These are phyloP conservation scores for Baronia brevicornis DNA, from an alignment of 2,888 invertebrate species.

Conservation along the genomic window DNA sequence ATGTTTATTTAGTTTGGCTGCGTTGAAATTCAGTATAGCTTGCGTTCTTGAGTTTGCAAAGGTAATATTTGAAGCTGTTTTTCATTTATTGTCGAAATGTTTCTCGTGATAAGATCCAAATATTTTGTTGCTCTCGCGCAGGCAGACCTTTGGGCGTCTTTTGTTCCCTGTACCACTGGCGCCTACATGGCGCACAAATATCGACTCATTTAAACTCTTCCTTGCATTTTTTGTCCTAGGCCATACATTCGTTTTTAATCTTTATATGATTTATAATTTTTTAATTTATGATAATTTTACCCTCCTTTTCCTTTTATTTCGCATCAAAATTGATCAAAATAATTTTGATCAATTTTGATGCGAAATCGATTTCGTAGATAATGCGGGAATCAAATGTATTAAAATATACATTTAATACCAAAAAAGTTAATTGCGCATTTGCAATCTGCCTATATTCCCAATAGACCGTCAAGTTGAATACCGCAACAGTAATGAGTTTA, in stretches of 20 bases:
- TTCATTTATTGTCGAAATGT: conserved; percentile 16
- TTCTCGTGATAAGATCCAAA: conserved; percentile 18
- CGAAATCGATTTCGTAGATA: too few species aligned
- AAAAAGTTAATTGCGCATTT: conserved; percentile 50
- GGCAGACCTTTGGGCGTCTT: conserved; percentile 48
- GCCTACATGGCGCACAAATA: conserved; percentile 34
- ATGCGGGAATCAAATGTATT: conserved; percentile 14
- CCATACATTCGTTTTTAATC: conserved; percentile 14
- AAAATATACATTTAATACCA: conserved; percentile 21
- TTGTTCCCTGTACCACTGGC: conserved; percentile 27
- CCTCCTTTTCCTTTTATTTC: too few species aligned
- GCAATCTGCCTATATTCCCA: conserved; percentile 64
- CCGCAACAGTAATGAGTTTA: conserved; percentile 61
- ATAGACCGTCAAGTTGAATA: conserved; percentile 56
- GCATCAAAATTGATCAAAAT: too few species aligned
- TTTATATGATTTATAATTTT: too few species aligned
- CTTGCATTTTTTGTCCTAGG: conserved; percentile 18
- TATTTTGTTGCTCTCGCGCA: conserved; percentile 30
- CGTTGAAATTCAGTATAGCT: conserved; percentile 2
- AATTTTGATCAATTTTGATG: too few species aligned
- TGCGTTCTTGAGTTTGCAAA: neutral
- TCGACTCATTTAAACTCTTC: conserved; percentile 32
- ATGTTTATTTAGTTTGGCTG: conserved; percentile 15
- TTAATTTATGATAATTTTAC: too few species aligned
- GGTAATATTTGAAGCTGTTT: neutral